Conservation (phyloP, 2,888 invertebrate species). For the Bimastos eiseni region DNA sequence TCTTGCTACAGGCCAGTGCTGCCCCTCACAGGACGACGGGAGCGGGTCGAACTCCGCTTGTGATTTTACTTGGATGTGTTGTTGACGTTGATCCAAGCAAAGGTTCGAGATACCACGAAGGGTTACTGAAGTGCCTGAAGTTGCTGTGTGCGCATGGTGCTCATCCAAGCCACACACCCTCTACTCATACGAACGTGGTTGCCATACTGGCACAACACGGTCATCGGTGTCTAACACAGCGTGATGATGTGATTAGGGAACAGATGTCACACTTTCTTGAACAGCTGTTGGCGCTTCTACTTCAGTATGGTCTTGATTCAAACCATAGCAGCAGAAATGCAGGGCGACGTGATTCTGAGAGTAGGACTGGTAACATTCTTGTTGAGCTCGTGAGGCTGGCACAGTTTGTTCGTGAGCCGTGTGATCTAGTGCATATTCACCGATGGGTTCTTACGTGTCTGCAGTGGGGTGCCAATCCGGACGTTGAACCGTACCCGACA, state of each 20-base stretch:
- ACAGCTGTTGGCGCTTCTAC: constrained; percentile 70
- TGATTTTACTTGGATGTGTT: constrained; percentile 75
- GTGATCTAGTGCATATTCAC: constrained; percentile 73
- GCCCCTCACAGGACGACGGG: constrained; percentile 50
- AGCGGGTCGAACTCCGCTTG: constrained; percentile 67
- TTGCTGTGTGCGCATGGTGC: constrained; percentile 74
- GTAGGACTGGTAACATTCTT: constrained; percentile 67
- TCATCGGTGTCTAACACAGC: constrained; percentile 58
- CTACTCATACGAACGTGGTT: constrained; percentile 39
- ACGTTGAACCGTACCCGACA: constrained; percentile 67
- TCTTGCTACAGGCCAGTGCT: constrained; percentile 52
- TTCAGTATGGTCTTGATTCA: constrained; percentile 73
- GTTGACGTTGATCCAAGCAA: constrained; percentile 76
- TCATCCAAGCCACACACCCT: constrained; percentile 66
- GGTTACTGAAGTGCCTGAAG: constrained; percentile 72
- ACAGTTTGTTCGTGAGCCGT: constrained; percentile 69
- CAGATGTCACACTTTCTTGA: constrained; percentile 69
- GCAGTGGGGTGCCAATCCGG: constrained; percentile 76
- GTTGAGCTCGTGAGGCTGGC: constrained; percentile 71
- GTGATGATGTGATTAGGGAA: constrained; percentile 70
- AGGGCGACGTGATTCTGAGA: constrained; percentile 42
- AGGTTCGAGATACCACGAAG: constrained; percentile 64
- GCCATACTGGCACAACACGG: constrained; percentile 40
- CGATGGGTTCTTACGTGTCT: constrained; percentile 73
- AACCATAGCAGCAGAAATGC: constrained; percentile 66